Base-by-base conservation (phyloP, 2,888 invertebrate species). In the Isoperla grammatica region DNA sequence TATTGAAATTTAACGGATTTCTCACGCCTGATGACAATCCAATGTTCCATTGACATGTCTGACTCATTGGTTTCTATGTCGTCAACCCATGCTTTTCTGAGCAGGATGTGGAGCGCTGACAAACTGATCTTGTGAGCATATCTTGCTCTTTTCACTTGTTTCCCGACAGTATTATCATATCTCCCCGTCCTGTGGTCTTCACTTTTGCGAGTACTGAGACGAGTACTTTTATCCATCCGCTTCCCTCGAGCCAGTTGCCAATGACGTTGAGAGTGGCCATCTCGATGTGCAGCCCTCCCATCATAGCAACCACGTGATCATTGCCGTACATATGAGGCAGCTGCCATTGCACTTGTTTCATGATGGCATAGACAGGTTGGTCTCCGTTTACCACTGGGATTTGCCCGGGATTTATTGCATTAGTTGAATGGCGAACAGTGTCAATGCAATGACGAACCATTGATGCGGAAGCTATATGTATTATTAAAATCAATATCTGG, bases 201-300 rank as follows among this genome's bases (percentile, higher is more conserved):
- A 69, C 62, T 8, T 56, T 63, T n/a, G 70, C 66, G n/a, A n/a
- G n/a, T n/a, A n/a, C n/a, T 39, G 65, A 50, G 19, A 48, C 57
- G 6, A 69, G 15, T 4, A 62, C 63, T 6, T 29, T 12, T 29
- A 64, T 65, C 69, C 69, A 70, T 3, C 69, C 70, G 62, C 65
- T 67, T 20, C 60, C 66, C 19, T 66, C 43, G 5, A 70, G 57
- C 43, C 62, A 59, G 42, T 60, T 57, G 9, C 69, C 69, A 13
- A 69, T 29, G 2, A 65, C 60, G 49, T 63, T 67, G 57, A 68
- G 57, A 13, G 64, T 59, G 11, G 68, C 67, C 64, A 69, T 67
- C 54, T 70, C 69, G 50, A 67, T 69, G 59, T 71, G 69, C 37
- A 71, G 61, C 22, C 69, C 69, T 8, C 69, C 70, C 48, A 71